These are phyloP conservation scores for Entomobrya multifasciata DNA, from an alignment of 2,888 invertebrate species.

Conservation along the genomic window DNA sequence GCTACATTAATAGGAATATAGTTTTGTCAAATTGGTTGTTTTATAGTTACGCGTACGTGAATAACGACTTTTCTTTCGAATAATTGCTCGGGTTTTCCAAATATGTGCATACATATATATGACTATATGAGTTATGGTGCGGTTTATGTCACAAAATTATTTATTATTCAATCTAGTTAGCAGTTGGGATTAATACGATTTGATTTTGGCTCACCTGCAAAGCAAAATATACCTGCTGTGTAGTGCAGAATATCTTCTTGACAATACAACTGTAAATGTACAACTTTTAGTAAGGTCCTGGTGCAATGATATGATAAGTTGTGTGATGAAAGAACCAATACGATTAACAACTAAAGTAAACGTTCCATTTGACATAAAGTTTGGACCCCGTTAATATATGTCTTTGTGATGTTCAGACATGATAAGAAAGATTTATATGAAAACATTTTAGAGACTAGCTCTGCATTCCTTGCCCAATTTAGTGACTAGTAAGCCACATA, in stretches of 20 bases:
- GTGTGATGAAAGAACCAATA: background rate
- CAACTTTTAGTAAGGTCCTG: background rate
- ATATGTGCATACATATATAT: background rate
- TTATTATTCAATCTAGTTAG: background rate
- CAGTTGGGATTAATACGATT: background rate
- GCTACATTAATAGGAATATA: no score
- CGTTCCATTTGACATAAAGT: slow-evolving; percentile 25
- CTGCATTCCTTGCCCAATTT: slow-evolving; percentile 32
- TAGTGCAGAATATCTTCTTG: background rate
- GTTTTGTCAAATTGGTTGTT: no score
- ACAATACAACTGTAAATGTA: background rate
- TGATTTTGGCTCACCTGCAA: no score
- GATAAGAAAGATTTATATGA: slow-evolving; percentile 28
- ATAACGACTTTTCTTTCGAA: background rate
- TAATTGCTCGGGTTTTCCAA: slow-evolving; percentile 20
- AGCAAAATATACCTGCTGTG: no score
- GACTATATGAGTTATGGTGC: no score
- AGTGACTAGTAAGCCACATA: background rate
- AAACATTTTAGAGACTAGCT: background rate
- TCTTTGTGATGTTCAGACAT: background rate
- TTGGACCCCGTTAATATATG: background rate
- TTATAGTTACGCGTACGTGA: no score
- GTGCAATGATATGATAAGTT: background rate
- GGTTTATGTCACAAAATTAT: background rate
- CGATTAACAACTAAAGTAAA: background rate